Conservation (phyloP, 2,797 vertebrate genomes). For the Coregonus suidteri region DNA sequence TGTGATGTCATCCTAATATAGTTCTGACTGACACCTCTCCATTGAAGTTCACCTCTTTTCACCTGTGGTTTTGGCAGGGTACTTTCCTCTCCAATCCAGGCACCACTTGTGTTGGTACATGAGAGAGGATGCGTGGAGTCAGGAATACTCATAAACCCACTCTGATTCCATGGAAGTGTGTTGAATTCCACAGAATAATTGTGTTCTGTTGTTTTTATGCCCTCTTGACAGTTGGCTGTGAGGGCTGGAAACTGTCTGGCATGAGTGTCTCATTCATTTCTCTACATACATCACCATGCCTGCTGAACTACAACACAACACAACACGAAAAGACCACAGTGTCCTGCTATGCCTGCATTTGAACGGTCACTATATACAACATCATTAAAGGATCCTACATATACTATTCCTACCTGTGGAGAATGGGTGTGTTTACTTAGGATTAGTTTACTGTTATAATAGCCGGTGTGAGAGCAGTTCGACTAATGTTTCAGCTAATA, state of each 20-base stretch:
- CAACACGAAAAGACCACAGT: slow-evolving; percentile 1
- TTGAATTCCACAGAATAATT: slow-evolving; percentile 49
- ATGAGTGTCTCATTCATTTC: slow-evolving; percentile 51
- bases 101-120: slow-evolving; percentile 13
- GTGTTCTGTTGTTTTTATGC: slow-evolving; percentile 48
- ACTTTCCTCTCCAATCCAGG: not conserved
- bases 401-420: slow-evolving; percentile 16
- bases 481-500: not conserved
- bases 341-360: slow-evolving; percentile 16
- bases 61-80: not conserved
- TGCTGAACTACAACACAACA: not conserved
- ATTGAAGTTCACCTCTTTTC: not conserved
- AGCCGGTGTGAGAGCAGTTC: not conserved
- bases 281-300: slow-evolving; percentile 2
- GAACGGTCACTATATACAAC: slow-evolving; percentile 12
- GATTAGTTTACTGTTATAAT: not conserved
- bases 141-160: slow-evolving; percentile 35
- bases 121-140: slow-evolving; percentile 32
- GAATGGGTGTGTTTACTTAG: not conserved
- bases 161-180: slow-evolving; percentile 49
- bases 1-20: not conserved
- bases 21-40: not conserved
- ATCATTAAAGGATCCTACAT: slow-evolving; percentile 11
- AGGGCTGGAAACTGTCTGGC: slow-evolving; percentile 57
- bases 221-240: slow-evolving; percentile 47